Evolutionary conservation across 2,113 vertebrate species (phyloP).

Genomic region (Bungarus multicinctus): DNA sequence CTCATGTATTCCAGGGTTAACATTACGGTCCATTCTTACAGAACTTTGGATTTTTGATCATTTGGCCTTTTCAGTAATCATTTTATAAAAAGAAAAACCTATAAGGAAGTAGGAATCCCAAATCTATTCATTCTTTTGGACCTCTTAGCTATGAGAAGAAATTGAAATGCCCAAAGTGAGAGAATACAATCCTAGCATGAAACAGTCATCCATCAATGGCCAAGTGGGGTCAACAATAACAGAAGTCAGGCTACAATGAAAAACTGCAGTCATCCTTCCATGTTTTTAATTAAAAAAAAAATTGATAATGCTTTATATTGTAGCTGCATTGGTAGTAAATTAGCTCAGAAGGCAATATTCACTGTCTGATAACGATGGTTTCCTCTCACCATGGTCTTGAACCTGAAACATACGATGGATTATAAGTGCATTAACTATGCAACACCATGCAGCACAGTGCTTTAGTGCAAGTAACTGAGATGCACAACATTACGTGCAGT

Average conservation of each 20-base stretch:
- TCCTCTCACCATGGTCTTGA: conserved; percentile 2
- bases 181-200: not conserved
- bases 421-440: conserved; percentile 11
- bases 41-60: not conserved
- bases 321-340: not conserved
- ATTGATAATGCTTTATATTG: not conserved
- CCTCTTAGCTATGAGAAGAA: not conserved
- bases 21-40: not conserved
- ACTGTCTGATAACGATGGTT: not conserved
- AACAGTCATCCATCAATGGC: not conserved
- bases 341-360: not conserved
- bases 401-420: conserved; percentile 24
- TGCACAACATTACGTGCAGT: not conserved
- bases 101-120: too few species aligned
- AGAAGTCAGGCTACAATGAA: not conserved
- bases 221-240: conserved; percentile 1
- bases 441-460: not conserved
- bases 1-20: not conserved
- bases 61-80: not conserved
- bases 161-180: not conserved
- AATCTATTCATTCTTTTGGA: not conserved
- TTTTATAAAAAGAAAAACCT: not conserved
- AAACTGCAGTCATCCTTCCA: not conserved
- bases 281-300: not conserved
- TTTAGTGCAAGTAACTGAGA: not conserved